Evolutionary conservation across 2,113 vertebrate genomes (phyloP).

Genomic region (Triplophysa tibetana): DNA sequence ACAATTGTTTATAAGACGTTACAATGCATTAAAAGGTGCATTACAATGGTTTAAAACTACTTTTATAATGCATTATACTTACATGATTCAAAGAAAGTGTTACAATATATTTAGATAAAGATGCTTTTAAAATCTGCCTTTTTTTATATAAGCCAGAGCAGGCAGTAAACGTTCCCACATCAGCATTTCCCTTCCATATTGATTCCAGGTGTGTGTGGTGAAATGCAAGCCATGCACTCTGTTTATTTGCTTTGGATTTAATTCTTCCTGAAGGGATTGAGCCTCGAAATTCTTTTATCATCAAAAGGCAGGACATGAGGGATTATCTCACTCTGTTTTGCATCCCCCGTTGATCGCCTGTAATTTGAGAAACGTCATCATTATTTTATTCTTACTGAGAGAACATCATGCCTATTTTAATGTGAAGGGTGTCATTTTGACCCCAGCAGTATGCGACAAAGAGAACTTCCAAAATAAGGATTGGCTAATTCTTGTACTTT

Average conservation of each 20-base stretch:
- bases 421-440: no score
- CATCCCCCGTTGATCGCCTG: slow-evolving; percentile 51
- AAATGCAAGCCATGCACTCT: slow-evolving; percentile 36
- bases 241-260: slow-evolving; percentile 40
- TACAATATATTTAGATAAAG: background rate
- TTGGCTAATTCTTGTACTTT: no score
- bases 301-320: slow-evolving; percentile 56
- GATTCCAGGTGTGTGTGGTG: slow-evolving; percentile 53
- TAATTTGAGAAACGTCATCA: slow-evolving; percentile 28
- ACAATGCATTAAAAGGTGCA: no score
- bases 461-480: no score
- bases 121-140: background rate
- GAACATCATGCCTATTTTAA: slow-evolving; percentile 9
- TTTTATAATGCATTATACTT: no score
- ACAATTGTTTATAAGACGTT: no score
- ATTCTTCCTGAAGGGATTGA: slow-evolving; percentile 38
- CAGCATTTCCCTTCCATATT: slow-evolving; percentile 2
- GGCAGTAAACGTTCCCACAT: slow-evolving; percentile 15
- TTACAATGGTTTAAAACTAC: no score
- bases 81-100: no score
- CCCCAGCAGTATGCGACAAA: no score
- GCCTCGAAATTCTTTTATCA: slow-evolving; percentile 61
- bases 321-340: slow-evolving; percentile 50
- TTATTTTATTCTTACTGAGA: slow-evolving; percentile 34
- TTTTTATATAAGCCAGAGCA: background rate